Evolutionary conservation across 2,113 vertebrate genomes (phyloP).

Genomic region (Lophochroa leadbeateri): DNA sequence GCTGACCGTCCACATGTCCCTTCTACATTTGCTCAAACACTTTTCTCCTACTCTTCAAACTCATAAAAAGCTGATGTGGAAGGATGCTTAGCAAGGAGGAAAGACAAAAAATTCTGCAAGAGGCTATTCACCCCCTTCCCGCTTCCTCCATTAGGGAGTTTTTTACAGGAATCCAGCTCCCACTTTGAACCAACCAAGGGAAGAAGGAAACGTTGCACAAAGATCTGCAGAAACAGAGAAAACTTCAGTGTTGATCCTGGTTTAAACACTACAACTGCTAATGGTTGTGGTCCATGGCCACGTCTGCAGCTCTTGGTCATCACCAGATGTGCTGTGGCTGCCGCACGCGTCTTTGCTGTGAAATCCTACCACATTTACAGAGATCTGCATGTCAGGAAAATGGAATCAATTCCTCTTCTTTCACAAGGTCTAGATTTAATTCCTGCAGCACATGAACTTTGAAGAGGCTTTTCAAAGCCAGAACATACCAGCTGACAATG

Average conservation of each 20-base stretch:
- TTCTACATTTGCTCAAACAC: not conserved
- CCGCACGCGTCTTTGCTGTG: fast-evolving
- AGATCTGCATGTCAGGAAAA: not conserved
- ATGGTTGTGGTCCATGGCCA: not conserved
- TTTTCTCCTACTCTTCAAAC: not conserved
- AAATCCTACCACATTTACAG: not conserved
- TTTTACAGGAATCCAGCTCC: not conserved
- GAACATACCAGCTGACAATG: not conserved
- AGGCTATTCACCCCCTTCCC: not conserved
- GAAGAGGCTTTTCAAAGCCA: not conserved
- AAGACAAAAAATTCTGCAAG: not conserved
- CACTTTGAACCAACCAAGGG: not conserved
- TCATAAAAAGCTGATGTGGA: not conserved
- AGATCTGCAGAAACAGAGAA: not conserved
- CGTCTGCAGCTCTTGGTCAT: not conserved
- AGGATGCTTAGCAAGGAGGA: not conserved
- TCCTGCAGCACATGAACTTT: not conserved
- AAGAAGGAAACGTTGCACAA: not conserved
- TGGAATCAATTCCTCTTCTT: not conserved
- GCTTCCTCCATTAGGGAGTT: not conserved
- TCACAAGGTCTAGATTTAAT: not conserved
- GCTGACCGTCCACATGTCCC: not conserved
- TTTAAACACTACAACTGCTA: not conserved
- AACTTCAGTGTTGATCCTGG: not conserved
- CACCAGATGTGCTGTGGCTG: not conserved